Evolutionary conservation across 2,113 vertebrate species (phyloP), one percentile per base, ranked within the genome.

Genomic region (Gasterosteus nipponicus): DNA sequence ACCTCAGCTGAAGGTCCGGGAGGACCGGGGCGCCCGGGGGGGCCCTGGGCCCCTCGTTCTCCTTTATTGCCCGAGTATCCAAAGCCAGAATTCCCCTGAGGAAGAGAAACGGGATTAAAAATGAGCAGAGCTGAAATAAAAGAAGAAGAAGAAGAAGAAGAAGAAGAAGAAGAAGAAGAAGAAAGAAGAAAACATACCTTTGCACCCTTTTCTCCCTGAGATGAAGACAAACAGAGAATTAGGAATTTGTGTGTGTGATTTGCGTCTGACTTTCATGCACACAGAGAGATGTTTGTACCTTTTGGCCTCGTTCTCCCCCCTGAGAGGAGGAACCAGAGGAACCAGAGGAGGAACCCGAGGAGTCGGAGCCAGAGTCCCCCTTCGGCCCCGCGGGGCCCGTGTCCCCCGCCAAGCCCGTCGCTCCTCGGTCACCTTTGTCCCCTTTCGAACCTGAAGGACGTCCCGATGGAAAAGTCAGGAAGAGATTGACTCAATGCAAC

Each of bases 1-100:
- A 83, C 53, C 1, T 94, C 89, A 0, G 94, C 91, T 0, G 91
- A 70, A 0, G 93, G 89, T 0, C 95, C 96, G 0, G 93, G 93
- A 4, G 93, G 94, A 0, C 94, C 95, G 0, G 85, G 58, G 0
- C 83, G 93, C 7, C 96, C 95, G 0, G 92, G 88, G 1, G 78
- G 90, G 0, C 96, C 95, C 14, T 41, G 86, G 29, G 57, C 39
- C 0, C 97, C 97, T 0, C 89, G 93, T 0, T 97, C 96, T 6
- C 96, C 96, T 86, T 97, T 97, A 46, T 92, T 91, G 7, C 95
- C 96, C 0, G 94, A 86, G 38, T 95, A 96, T 14, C 93, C 92
- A 62, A 94, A 93, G 0, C 95, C 95, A 18, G 93, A 90, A 0
- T 69, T 93, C 26, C 93, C 96, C 97, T 98, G 64, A 69, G 41